Evolutionary conservation across 2,797 vertebrate genomes (phyloP).

Genomic region (Pterois miles): DNA sequence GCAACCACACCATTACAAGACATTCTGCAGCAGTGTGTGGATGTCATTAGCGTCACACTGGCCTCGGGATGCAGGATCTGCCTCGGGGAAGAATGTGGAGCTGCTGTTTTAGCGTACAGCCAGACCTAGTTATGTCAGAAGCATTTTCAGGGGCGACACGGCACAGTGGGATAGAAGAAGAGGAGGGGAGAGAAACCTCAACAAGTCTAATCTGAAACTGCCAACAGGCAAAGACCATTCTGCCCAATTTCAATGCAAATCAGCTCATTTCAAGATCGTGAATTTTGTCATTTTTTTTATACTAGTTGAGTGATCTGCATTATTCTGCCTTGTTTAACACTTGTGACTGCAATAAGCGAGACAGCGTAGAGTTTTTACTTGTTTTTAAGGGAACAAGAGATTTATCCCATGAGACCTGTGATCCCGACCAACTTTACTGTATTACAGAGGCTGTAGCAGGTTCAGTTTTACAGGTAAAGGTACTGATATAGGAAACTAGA

Average conservation of each 20-base stretch:
- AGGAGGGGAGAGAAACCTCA: conserved; percentile 11
- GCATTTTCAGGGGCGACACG: conserved; percentile 32
- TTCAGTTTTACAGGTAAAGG: no score
- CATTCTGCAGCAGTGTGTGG: conserved; percentile 18
- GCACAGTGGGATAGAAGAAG: conserved; percentile 29
- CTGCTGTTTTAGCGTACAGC: conserved; percentile 65
- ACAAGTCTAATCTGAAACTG: conserved; percentile 28
- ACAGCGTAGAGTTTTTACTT: conserved; percentile 16
- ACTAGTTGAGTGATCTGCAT: conserved; percentile 19
- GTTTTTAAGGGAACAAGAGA: conserved; percentile 24
- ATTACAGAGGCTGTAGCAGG: no score
- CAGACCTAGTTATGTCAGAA: conserved; percentile 80
- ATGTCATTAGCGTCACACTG: conserved; percentile 50
- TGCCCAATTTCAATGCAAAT: conserved; percentile 36
- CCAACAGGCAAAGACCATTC: conserved; percentile 19
- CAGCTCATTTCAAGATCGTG: conserved; percentile 24
- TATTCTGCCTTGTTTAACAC: conserved; percentile 28
- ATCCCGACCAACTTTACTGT: no score
- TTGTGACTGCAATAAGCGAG: conserved; percentile 34
- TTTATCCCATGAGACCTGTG: no score
- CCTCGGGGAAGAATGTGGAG: conserved; percentile 59
- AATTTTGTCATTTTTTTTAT: conserved; percentile 27
- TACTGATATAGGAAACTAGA: no score
- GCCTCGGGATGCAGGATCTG: conserved; percentile 50
- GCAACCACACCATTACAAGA: conserved; percentile 3